Percentiles rank a stretch among this genome's conserved stretches.
phyloP scores from a whole-genome alignment of 2,888 invertebrate species.

The Cryptocephalus primarius region DNA sequence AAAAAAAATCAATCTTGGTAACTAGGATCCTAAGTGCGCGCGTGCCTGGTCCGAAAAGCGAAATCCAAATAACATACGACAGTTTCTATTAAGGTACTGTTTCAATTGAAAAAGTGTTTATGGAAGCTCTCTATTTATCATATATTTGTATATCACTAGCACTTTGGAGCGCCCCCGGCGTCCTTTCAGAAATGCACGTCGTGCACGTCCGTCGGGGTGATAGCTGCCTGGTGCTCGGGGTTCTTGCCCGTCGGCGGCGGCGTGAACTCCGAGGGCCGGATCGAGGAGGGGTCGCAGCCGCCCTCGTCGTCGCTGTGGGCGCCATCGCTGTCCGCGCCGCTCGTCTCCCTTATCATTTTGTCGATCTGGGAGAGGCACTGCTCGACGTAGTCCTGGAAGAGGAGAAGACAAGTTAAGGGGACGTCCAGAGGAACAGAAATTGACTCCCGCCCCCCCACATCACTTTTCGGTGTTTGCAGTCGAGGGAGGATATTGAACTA shows the following conservation, averaged over 20 bases:
- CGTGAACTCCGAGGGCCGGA: constrained; percentile 27
- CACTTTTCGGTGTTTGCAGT: too few relatives aligned
- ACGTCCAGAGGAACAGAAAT: too few relatives aligned
- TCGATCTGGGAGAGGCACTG: constrained; percentile 73
- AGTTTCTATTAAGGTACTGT: constrained; percentile 13
- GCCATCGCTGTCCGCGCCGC: not conserved
- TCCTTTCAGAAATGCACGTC: constrained; percentile 75
- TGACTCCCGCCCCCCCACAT: too few relatives aligned
- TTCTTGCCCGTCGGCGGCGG: constrained; percentile 37
- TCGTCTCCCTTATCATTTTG: constrained; percentile 53
- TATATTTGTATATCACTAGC: constrained; percentile 14
- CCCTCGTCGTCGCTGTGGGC: not conserved
- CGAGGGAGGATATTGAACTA: too few relatives aligned
- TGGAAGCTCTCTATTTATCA: constrained; percentile 3
- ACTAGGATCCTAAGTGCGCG: too few relatives aligned
- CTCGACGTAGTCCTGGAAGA: constrained; percentile 64
- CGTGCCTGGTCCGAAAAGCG: too few relatives aligned
- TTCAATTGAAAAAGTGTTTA: constrained; percentile 7
- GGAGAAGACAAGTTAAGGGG: constrained; percentile 2
- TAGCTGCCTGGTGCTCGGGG: constrained; percentile 58
- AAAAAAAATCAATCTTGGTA: too few relatives aligned
- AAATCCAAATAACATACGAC: not conserved
- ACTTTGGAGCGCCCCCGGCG: constrained; percentile 7
- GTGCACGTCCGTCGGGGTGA: constrained; percentile 76
- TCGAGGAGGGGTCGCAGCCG: constrained; percentile 14